A percentile compares a stretch with the other conserved stretches of the same genome.
Evolutionary conservation across 2,888 invertebrate genomes (phyloP).

Genomic region (Conchocele bisecta): DNA sequence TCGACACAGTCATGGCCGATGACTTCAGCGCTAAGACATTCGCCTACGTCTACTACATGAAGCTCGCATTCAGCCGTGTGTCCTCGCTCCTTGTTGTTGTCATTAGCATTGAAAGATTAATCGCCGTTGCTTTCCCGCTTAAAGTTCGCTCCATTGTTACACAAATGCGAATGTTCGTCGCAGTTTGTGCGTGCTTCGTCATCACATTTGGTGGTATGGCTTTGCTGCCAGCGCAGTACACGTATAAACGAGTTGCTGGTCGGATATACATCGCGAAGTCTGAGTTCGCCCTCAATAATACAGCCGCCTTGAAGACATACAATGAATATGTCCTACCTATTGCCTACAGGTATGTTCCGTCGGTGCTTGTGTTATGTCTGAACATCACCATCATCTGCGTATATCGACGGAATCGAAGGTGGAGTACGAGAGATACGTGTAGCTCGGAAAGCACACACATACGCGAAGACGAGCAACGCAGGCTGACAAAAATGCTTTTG

Average conservation of each 20-base stretch:
- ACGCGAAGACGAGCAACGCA: conserved; percentile 40
- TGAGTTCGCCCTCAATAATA: conserved; percentile 49
- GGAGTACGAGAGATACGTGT: conserved; percentile 15
- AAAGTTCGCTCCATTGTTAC: conserved; percentile 49
- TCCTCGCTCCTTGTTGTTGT: conserved; percentile 54
- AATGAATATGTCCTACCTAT: conserved; percentile 54
- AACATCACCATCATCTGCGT: conserved; percentile 44
- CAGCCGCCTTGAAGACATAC: conserved; percentile 41
- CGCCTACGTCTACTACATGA: conserved; percentile 49
- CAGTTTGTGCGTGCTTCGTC: conserved; percentile 44
- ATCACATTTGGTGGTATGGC: conserved; percentile 31
- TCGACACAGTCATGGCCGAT: conserved; percentile 34
- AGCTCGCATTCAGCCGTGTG: conserved; percentile 51
- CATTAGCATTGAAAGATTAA: conserved; percentile 53
- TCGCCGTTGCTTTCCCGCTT: conserved; percentile 60
- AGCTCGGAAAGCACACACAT: conserved; percentile 8
- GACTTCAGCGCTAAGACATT: conserved; percentile 48
- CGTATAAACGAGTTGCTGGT: conserved; percentile 26
- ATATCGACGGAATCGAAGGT: conserved; percentile 27
- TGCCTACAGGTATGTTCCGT: conserved; percentile 54
- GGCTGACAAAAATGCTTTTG: conserved; percentile 54
- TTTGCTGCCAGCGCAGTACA: conserved; percentile 52
- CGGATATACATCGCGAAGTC: conserved; percentile 46
- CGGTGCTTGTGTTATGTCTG: conserved; percentile 41
- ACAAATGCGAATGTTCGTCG: conserved; percentile 39